phyloP scores from a whole-genome alignment of 2,797 vertebrate genomes.

The Hypotaenidia philippensis region DNA sequence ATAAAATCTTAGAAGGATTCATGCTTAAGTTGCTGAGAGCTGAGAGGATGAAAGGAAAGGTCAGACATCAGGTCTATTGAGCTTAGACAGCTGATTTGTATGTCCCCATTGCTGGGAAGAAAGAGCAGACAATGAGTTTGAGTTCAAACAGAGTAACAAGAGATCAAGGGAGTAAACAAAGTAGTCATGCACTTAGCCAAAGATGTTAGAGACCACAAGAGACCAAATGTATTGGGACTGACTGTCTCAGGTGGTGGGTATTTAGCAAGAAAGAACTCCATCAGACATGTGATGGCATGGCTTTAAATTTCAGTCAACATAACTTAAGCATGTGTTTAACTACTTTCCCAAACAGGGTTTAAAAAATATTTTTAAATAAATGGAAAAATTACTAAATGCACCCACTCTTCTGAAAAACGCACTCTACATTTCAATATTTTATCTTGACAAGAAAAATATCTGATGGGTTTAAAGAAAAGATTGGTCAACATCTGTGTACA shows the following conservation, averaged over 20 bases:
- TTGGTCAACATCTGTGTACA: conserved; percentile 18
- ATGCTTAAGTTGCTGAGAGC: background rate
- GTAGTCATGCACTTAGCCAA: background rate
- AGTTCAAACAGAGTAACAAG: background rate
- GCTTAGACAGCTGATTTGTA: background rate
- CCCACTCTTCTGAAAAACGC: background rate
- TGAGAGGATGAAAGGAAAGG: background rate
- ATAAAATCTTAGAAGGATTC: background rate
- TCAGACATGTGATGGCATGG: background rate
- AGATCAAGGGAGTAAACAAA: background rate
- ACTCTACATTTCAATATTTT: background rate
- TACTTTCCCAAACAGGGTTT: conserved; percentile 8
- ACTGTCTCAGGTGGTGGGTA: background rate
- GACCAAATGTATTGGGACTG: background rate
- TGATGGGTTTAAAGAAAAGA: background rate
- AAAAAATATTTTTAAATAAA: conserved; percentile 9
- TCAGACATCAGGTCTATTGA: background rate
- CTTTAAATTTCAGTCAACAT: conserved; percentile 3
- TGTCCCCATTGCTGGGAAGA: background rate
- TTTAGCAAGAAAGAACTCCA: background rate
- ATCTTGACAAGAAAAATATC: conserved; percentile 51
- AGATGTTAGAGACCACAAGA: background rate
- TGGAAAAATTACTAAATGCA: background rate
- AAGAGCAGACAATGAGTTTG: background rate
- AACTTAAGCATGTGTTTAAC: background rate